Conservation (phyloP, 2,797 vertebrate species). For the Manis crassicaudata region DNA sequence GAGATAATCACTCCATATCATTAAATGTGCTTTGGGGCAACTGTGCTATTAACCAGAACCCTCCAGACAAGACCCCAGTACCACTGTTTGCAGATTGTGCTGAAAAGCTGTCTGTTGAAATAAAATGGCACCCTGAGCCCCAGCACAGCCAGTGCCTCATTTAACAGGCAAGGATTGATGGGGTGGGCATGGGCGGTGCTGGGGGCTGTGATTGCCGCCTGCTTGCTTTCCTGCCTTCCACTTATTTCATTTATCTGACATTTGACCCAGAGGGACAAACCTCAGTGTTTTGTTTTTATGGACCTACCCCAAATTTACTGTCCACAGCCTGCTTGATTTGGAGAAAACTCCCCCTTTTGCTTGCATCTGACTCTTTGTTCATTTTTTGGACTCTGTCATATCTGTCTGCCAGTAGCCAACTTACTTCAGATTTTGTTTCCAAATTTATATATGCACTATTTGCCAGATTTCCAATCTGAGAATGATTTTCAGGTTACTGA, state of each 20-base stretch:
- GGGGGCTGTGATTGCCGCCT: neutral
- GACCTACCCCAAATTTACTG: neutral
- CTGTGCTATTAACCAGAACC: neutral
- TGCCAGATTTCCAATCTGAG: conserved; percentile 32
- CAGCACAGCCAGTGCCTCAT: neutral
- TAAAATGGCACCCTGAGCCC: neutral
- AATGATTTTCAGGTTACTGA: neutral
- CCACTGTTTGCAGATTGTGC: neutral
- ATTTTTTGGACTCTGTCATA: neutral
- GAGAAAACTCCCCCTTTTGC: neutral
- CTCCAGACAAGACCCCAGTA: neutral
- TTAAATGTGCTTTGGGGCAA: neutral
- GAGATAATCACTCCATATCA: neutral
- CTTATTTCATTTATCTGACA: conserved; percentile 14
- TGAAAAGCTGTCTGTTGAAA: neutral
- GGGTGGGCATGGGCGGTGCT: fast-evolving
- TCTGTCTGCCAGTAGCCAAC: neutral
- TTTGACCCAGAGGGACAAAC: neutral
- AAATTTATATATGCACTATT: neutral
- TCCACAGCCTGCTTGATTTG: neutral
- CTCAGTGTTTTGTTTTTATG: neutral
- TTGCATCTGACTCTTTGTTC: neutral
- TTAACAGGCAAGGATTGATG: neutral
- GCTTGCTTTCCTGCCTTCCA: neutral
- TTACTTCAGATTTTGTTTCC: neutral